Base-by-base conservation (phyloP, 2,113 vertebrate genomes). In the Eidolon helvum region DNA sequence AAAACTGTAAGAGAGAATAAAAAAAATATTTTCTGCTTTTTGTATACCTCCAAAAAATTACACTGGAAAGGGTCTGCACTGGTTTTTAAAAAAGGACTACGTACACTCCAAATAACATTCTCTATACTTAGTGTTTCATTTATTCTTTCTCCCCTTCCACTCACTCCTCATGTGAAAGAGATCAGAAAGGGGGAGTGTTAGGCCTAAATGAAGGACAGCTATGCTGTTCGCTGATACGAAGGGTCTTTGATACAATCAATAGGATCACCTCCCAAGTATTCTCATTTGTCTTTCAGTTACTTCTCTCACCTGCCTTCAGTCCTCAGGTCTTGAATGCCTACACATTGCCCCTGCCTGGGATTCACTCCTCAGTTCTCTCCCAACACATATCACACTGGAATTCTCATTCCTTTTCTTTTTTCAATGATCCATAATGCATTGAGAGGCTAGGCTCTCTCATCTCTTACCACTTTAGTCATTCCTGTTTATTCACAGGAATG, bases 11-110 rank as follows among this genome's bases (percentile, higher is more conserved):
- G 50, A 66, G 50, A 84, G n/a, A 40, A 93, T 63, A 93, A 90
- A 93, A 83, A 87, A 71, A 16, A 90, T 2, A 30, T 26, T 84
- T 84, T 91, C 59, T 88, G 53, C 6, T 88, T 95, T 96, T 79
- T 66, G 14, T 35, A 68, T 53, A 9, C 9, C 8, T 91, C 21
- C 59, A 53, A 50, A 88, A 85, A 92, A 43, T 35, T 90, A 57
- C 40, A 68, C 40, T 40, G 24, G 30, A 21, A 91, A 92, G 65
- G 40, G 26, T 78, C 61, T 84, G 12, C 9, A 40, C 0, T 63
- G 77, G 10, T 40, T 78, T 45, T 45, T 57, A 45, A 18, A 87
- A 78, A 93, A 66, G 35, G 15, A 90, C 45, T 53, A 86, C 2
- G 33, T 40, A 83, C 3, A n/a, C 11, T 10, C 24, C 77, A 82